Evolutionary conservation across 2,797 vertebrate genomes (phyloP).

Genomic region (Syngnathus rostellatus): DNA sequence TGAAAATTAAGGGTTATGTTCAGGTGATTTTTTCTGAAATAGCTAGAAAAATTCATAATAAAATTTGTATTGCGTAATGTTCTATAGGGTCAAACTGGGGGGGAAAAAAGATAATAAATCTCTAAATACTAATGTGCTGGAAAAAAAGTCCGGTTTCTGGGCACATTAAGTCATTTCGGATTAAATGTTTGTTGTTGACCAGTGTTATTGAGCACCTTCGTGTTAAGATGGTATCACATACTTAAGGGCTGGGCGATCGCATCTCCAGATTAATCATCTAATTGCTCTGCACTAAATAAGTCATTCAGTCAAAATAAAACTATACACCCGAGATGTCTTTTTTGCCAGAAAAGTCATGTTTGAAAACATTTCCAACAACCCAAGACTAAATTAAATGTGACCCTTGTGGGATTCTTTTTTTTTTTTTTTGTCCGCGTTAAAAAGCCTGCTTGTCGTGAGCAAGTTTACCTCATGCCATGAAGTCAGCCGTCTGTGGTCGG

Average conservation of each 20-base stretch:
- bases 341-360: slow-evolving; percentile 1
- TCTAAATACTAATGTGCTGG: too few relatives aligned
- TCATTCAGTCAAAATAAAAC: background rate
- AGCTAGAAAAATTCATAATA: too few relatives aligned
- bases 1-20: too few relatives aligned
- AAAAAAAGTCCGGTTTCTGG: too few relatives aligned
- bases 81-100: too few relatives aligned
- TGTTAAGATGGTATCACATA: background rate
- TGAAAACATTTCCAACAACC: slow-evolving; percentile 1
- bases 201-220: too few relatives aligned
- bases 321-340: background rate
- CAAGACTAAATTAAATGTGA: slow-evolving; percentile 4
- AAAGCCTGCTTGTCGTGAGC: slow-evolving; percentile 3
- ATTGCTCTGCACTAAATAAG: background rate
- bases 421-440: slow-evolving; percentile 1
- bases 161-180: too few relatives aligned
- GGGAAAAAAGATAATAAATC: too few relatives aligned
- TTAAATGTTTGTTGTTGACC: too few relatives aligned
- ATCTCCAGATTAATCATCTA: background rate
- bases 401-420: background rate
- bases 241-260: background rate
- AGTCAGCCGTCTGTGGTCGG: slow-evolving; percentile 1
- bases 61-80: too few relatives aligned
- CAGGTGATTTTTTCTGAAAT: too few relatives aligned
- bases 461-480: slow-evolving; percentile 7